phyloP scores from a whole-genome alignment of 2,797 vertebrate genomes.

The Microctenopoma lineatum region DNA sequence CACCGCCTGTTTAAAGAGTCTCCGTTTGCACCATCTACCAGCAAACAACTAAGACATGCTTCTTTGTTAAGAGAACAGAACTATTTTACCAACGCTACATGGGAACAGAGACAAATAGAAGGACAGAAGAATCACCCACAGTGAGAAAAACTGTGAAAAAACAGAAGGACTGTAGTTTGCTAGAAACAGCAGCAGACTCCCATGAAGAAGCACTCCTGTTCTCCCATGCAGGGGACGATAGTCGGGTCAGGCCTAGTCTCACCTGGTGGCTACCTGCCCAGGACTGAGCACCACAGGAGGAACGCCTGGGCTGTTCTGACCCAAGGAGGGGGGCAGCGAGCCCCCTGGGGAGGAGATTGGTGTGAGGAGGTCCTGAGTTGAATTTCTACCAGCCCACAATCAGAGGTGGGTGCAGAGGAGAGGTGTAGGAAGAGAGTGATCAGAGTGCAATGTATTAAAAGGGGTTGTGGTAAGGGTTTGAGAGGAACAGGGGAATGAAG shows the following conservation, averaged over 20 bases:
- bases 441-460: conserved; percentile 50
- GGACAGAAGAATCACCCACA: conserved; percentile 39
- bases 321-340: conserved; percentile 86
- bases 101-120: conserved; percentile 14
- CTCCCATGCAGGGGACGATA: conserved; percentile 55
- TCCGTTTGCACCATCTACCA: conserved; percentile 13
- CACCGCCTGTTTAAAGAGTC: conserved; percentile 32
- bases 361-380: conserved; percentile 90
- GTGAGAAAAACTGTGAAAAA: conserved; percentile 27
- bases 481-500: conserved; percentile 39
- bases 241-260: conserved; percentile 76
- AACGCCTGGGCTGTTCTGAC: conserved; percentile 84
- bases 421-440: conserved; percentile 67
- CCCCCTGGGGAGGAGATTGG: conserved; percentile 88
- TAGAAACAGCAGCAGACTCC: conserved; percentile 56
- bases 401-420: conserved; percentile 76
- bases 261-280: conserved; percentile 88
- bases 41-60: conserved; percentile 53
- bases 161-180: conserved; percentile 30
- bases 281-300: conserved; percentile 90
- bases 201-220: conserved; percentile 59
- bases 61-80: not conserved
- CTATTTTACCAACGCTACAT: conserved; percentile 19
- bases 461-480: conserved; percentile 7
- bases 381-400: conserved; percentile 86